Conservation (phyloP, 2,797 vertebrate species). For the Vipera ursinii region DNA sequence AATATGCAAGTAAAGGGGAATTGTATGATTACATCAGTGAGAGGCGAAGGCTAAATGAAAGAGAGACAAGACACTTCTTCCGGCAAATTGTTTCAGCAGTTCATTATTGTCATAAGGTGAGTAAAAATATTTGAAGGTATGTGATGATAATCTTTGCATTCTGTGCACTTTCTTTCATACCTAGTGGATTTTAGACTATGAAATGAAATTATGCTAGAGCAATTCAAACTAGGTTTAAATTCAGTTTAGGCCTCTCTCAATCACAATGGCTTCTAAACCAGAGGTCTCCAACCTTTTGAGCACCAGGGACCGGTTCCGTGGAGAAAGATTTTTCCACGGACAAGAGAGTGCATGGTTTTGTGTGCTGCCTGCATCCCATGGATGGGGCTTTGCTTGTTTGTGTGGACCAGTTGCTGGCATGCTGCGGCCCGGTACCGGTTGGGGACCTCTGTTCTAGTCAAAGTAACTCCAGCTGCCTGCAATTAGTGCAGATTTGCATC, state of each 20-base stretch:
- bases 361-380: too few relatives aligned
- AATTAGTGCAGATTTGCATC: too few relatives aligned
- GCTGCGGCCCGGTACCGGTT: too few relatives aligned
- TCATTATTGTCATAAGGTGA: constrained; percentile 98
- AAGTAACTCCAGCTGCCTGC: too few relatives aligned
- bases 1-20: constrained; percentile 97
- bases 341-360: too few relatives aligned
- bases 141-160: constrained; percentile 17
- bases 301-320: too few relatives aligned
- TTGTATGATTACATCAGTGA: constrained; percentile 98
- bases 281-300: too few relatives aligned
- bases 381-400: too few relatives aligned
- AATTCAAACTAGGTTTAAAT: constrained; percentile 6
- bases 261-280: background rate
- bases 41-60: constrained; percentile 86
- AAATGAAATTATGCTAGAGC: constrained; percentile 25
- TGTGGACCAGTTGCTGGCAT: too few relatives aligned
- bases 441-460: background rate
- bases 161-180: constrained; percentile 22
- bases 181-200: background rate
- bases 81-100: constrained; percentile 97
- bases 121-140: constrained; percentile 17
- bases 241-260: background rate
- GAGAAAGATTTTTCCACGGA: too few relatives aligned
- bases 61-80: constrained; percentile 97